Conservation (phyloP, 2,113 vertebrate genomes). For the Oophaga pumilio region DNA sequence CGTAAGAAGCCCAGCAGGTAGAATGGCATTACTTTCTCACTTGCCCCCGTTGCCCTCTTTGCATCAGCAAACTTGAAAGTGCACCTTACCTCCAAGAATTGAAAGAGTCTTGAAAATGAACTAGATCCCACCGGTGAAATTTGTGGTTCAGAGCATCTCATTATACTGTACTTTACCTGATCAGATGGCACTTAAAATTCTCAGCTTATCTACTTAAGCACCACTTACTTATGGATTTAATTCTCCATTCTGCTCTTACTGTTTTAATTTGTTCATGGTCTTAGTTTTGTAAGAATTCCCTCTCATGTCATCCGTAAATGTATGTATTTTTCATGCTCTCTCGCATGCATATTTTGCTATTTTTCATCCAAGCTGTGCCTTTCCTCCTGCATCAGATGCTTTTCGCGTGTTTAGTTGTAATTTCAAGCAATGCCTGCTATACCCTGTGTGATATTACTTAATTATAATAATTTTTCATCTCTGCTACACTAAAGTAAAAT, state of each 20-base stretch:
- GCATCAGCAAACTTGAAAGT: slow-evolving; percentile 50
- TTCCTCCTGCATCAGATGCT: neutral
- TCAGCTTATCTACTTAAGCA: slow-evolving; percentile 54
- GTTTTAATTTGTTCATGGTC: slow-evolving; percentile 53
- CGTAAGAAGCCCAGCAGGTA: slow-evolving; percentile 25
- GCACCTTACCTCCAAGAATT: slow-evolving; percentile 45
- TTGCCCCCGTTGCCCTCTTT: slow-evolving; percentile 38
- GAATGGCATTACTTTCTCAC: slow-evolving; percentile 30
- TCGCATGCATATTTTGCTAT: neutral
- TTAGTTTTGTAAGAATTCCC: slow-evolving; percentile 23
- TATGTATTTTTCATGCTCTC: slow-evolving; percentile 8
- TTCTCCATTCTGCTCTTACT: slow-evolving; percentile 50
- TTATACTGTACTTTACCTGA: slow-evolving; percentile 55
- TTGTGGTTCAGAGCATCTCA: slow-evolving; percentile 50
- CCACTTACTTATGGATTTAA: slow-evolving; percentile 51
- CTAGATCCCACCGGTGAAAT: slow-evolving; percentile 45
- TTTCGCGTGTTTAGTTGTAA: slow-evolving; percentile 20
- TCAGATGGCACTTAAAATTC: slow-evolving; percentile 53
- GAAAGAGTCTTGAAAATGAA: slow-evolving; percentile 36
- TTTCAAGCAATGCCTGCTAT: slow-evolving; percentile 11
- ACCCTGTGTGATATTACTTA: slow-evolving; percentile 48
- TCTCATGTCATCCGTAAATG: neutral
- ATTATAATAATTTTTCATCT: slow-evolving; percentile 56
- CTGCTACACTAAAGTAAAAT: slow-evolving; percentile 43
- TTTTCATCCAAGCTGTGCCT: neutral